Conservation (phyloP, 1,140 invertebrate genomes). For the Eulimnadia texana region DNA sequence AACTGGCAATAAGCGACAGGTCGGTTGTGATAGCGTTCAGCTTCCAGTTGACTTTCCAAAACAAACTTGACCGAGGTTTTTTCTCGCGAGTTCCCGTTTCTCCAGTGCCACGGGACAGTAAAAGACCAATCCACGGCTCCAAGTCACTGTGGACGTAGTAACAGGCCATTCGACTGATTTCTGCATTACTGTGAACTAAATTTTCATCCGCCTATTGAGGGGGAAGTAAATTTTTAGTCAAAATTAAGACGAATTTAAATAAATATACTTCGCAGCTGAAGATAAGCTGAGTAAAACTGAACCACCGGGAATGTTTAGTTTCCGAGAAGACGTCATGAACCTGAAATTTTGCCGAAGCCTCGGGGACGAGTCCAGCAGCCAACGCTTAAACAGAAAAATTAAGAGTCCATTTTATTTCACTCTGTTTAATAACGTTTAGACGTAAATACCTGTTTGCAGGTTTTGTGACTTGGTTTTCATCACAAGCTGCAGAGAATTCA, state of each 20-base stretch:
- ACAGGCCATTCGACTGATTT: not conserved
- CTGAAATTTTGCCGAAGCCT: not conserved
- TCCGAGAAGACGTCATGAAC: not conserved
- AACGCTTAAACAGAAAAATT: not conserved
- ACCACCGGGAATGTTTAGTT: conserved; percentile 6
- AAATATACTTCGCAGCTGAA: not conserved
- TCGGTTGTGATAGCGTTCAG: not conserved
- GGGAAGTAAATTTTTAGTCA: not conserved
- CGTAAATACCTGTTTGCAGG: not conserved
- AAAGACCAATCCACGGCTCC: not conserved
- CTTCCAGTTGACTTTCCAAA: not conserved
- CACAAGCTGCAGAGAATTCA: not conserved
- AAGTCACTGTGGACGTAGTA: not conserved
- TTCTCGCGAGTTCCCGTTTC: not conserved
- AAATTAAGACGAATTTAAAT: not conserved
- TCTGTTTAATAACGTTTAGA: not conserved
- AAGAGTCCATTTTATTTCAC: no score
- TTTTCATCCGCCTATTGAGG: not conserved
- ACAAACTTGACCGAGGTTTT: not conserved
- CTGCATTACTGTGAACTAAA: not conserved
- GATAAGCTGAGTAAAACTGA: not conserved
- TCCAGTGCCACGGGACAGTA: not conserved
- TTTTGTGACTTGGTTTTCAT: not conserved
- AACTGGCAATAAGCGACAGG: not conserved
- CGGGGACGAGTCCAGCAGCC: not conserved